Evolutionary conservation across 2,888 invertebrate species (phyloP).

Genomic region (Himalopsyche tibetana): DNA sequence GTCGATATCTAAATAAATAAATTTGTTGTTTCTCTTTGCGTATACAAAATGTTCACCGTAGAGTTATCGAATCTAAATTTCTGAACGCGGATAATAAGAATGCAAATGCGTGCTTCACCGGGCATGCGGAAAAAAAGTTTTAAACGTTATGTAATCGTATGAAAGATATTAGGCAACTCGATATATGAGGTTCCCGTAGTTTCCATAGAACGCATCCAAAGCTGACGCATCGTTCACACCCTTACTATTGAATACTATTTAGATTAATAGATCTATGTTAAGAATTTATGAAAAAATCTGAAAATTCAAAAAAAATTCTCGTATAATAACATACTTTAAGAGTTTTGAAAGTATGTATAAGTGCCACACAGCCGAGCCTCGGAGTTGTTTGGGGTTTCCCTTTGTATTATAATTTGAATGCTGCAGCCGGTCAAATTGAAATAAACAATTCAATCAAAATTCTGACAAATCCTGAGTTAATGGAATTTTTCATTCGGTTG

Average conservation of each 20-base stretch:
- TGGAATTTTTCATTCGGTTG: no score
- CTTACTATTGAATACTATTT: slow-evolving; percentile 15
- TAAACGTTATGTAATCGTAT: no score
- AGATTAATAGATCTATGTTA: background rate
- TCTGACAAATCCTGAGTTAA: no score
- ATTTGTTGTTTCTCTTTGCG: no score
- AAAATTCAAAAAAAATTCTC: background rate
- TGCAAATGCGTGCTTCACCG: no score
- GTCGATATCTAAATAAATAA: no score
- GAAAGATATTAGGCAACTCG: no score
- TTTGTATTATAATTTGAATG: background rate
- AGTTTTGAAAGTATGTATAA: slow-evolving; percentile 11
- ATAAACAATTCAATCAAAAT: background rate
- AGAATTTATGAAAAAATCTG: slow-evolving; percentile 12
- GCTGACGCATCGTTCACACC: background rate
- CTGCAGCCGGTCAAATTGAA: background rate
- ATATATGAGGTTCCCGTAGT: no score
- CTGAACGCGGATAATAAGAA: no score
- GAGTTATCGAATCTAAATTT: no score
- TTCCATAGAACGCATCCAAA: background rate
- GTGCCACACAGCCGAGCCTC: slow-evolving; percentile 5
- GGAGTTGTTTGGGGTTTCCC: background rate
- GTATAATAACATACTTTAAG: background rate
- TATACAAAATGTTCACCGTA: no score
- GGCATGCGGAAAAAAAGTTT: no score